Base-by-base conservation (phyloP, 2,888 invertebrate genomes). In the Uropetala carovei region DNA sequence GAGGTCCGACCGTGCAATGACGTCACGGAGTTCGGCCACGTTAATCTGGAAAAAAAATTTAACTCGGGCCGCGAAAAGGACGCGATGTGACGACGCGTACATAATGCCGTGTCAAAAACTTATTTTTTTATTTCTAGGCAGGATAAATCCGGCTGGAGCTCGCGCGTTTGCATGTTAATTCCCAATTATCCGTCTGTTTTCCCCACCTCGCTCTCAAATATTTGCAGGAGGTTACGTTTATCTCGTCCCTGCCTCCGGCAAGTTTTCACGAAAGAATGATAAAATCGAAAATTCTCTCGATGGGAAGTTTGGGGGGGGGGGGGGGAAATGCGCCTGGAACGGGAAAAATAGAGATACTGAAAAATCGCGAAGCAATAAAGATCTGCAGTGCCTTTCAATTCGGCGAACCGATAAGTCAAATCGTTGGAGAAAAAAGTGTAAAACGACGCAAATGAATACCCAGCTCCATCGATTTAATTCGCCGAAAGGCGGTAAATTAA, bases 401-500 rank as follows among this genome's bases (percentile, higher is more conserved):
- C 22, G 75, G 22, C 22, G 22, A 22, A 27, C 22, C 18, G 68
- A 68, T 68, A 27, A 75, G 75, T 27, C 22, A 75, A 13, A 27
- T 13, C 22, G 75, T 27, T 75, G 22, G 22, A 75, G 13, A 75
- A 75, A 22, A 27, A 75, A 75, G 22, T 68, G 18, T 18, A 68
- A 43, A 43, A 43, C 75, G 22, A 75, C 75, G 75, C 13, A 75
- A 75, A 27, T 27, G 75, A 22, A n/a, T n/a, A n/a, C n/a, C n/a
- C n/a, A n/a, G 43, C 43, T 43, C 43, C 43, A 43, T 43, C 43
- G 43, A 43, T 43, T 1, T 1, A 75, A 75, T 75, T 75, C 27
- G 22, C 75, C 13, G 75, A 75, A 75, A 75, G 75, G 27, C 75
- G 75, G 75, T 22, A 75, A 75, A 75, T 75, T 75, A 75, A 75